Base-by-base conservation (phyloP, 2,797 vertebrate genomes). In the Malurus leucopterus region DNA sequence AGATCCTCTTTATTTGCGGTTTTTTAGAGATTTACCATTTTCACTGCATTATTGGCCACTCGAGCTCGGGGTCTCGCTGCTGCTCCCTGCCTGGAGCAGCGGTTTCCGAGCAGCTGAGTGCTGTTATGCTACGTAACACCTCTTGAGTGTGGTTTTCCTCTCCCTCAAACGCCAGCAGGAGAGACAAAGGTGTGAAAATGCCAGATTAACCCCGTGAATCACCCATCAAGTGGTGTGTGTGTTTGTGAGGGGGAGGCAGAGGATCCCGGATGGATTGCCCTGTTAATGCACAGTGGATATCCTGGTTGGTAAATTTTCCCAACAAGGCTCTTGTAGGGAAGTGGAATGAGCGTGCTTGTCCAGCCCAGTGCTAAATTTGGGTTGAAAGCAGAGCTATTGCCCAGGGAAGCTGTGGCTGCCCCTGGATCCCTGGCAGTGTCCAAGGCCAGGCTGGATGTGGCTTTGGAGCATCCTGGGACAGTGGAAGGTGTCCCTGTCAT, bases 241-340 rank as follows among this genome's bases (percentile, higher is more conserved):
- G 40, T 46, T 59, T 30, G 49, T 1, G 15, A 64, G 53, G 54
- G 1, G 54, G 50, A 50, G 59, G 32, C 21, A 16, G 20, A 55
- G 62, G 23, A 49, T 32, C 81, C 79, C 1, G 2, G 22, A n/a
- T 15, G 8, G 7, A 16, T 8, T 9, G 4, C 23, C 40, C 40
- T 1, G 3, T 30, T 54, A 32, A 27, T 6, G 41, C 23, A 0
- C 0, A 1, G 9, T 19, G 67, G 18, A n/a, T 8, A 53, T 1
- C 5, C 15, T 27, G 27, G 27, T 18, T 49, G 68, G 51, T 13
- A 59, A 38, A 58, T 15, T 7, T 38, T 70, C 38, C 65, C 57
- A 10, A 5, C 9, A 19, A 43, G 68, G 29, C 27, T 40, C 70
- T 18, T 21, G 32, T 2, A 13, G 74, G 29, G 47, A 0, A 2